These are phyloP conservation scores for Drosophila rhopaloa DNA, from an alignment of 1,140 invertebrate species.

Conservation along the genomic window DNA sequence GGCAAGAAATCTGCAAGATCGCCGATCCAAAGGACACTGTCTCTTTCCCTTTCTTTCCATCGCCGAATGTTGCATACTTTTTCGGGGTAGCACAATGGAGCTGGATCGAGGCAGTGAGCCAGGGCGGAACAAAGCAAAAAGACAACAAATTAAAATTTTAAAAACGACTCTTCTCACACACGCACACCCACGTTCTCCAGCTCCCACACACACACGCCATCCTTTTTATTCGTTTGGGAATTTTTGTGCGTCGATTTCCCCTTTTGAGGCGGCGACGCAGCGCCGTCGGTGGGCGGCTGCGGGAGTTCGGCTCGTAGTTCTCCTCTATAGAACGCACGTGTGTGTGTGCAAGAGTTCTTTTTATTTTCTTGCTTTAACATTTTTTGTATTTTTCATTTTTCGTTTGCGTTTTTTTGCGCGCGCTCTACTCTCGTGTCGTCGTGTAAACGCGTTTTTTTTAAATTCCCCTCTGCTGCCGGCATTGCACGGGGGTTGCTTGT, in stretches of 20 bases:
- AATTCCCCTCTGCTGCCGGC: slow-evolving; percentile 45
- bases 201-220: slow-evolving; percentile 25
- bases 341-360: slow-evolving; percentile 37
- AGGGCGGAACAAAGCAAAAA: slow-evolving; percentile 18
- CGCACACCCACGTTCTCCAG: slow-evolving; percentile 7
- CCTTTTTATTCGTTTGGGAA: slow-evolving; percentile 77
- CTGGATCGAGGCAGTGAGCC: neutral
- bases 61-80: slow-evolving; percentile 31
- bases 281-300: slow-evolving; percentile 23
- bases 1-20: neutral
- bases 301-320: slow-evolving; percentile 32
- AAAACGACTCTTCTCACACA: slow-evolving; percentile 30
- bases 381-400: slow-evolving; percentile 56
- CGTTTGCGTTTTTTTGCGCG: slow-evolving; percentile 30
- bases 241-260: slow-evolving; percentile 81
- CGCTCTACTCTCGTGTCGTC: slow-evolving; percentile 40
- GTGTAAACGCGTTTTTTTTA: slow-evolving; percentile 46
- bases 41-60: neutral
- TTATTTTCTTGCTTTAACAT: slow-evolving; percentile 52
- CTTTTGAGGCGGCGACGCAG: slow-evolving; percentile 24
- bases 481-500: slow-evolving; percentile 69
- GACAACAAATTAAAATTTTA: slow-evolving; percentile 63
- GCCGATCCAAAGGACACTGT: neutral
- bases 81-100: slow-evolving; percentile 5
- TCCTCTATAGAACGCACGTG: slow-evolving; percentile 12